A percentile compares a stretch with the other conserved stretches of the same genome.
Evolutionary conservation across 1,140 invertebrate genomes (phyloP).

Genomic region (Pemphigus obesinymphae): DNA sequence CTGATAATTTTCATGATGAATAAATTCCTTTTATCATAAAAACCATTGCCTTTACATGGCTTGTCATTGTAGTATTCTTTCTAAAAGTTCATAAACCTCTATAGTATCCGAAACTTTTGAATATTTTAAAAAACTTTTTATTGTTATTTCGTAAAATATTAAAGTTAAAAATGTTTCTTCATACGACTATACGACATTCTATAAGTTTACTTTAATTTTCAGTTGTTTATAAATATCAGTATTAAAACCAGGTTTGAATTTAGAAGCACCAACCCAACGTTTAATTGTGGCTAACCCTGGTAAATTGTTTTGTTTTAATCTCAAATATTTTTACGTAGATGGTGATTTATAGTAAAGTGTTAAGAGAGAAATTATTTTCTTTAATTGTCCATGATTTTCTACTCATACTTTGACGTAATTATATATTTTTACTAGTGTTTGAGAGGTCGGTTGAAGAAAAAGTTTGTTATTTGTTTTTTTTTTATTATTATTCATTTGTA

Average conservation of each 20-base stretch:
- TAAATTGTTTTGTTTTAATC: background rate
- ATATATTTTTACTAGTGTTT: too few species aligned
- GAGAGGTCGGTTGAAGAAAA: too few species aligned
- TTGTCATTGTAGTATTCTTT: background rate
- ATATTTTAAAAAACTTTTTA: background rate
- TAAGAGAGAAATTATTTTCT: background rate
- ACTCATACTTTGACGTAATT: background rate
- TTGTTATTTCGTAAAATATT: too few species aligned
- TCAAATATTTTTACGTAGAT: background rate
- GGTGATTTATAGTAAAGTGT: background rate
- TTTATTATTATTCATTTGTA: too few species aligned
- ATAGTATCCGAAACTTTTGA: background rate
- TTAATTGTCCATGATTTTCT: background rate
- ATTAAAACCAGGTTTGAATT: background rate
- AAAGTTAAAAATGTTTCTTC: background rate
- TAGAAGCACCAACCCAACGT: background rate
- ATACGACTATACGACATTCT: too few species aligned
- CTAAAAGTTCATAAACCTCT: background rate
- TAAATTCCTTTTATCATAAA: background rate
- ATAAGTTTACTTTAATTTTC: background rate
- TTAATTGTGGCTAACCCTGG: background rate
- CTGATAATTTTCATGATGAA: background rate
- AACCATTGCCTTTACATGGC: background rate
- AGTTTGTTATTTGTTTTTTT: too few species aligned
- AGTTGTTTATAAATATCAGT: background rate